phyloP scores from a whole-genome alignment of 37 sponge, comb jelly and placozoan genomes.

The Eunapius fragilis region DNA sequence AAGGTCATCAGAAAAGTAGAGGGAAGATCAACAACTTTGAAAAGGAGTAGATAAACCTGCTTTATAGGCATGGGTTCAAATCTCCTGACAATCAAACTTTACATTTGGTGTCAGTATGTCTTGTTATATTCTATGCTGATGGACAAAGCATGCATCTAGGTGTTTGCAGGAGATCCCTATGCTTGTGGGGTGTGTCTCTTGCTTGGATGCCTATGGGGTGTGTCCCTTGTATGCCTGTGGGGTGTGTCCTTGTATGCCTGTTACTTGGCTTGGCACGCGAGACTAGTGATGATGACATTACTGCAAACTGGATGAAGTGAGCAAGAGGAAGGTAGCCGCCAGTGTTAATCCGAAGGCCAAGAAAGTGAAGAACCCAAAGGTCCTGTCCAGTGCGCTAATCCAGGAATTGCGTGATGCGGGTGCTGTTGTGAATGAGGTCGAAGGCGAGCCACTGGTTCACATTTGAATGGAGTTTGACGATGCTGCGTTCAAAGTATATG shows the following conservation, averaged over 20 bases:
- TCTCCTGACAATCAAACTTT: background rate
- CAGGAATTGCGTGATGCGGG: background rate
- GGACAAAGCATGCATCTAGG: background rate
- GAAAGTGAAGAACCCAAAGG: background rate
- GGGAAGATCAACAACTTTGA: background rate
- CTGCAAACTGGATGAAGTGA: background rate
- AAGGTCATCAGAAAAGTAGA: background rate
- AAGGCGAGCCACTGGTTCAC: conserved; percentile 26
- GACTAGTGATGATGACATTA: background rate
- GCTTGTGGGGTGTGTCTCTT: background rate
- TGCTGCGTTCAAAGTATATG: conserved; percentile 45
- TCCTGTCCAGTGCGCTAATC: background rate
- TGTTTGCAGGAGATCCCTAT: background rate
- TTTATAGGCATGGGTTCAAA: background rate
- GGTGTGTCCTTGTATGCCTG: background rate
- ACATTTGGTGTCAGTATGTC: no score
- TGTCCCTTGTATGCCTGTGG: background rate
- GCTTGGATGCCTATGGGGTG: background rate
- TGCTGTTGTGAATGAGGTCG: background rate
- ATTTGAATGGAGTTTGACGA: conserved; percentile 34
- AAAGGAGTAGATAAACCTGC: background rate
- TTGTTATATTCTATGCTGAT: background rate
- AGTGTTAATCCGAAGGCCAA: no score
- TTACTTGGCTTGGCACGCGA: background rate
- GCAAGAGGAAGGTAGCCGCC: background rate